Evolutionary conservation across 2,113 vertebrate species (phyloP).

Genomic region (Neoarius graeffei): DNA sequence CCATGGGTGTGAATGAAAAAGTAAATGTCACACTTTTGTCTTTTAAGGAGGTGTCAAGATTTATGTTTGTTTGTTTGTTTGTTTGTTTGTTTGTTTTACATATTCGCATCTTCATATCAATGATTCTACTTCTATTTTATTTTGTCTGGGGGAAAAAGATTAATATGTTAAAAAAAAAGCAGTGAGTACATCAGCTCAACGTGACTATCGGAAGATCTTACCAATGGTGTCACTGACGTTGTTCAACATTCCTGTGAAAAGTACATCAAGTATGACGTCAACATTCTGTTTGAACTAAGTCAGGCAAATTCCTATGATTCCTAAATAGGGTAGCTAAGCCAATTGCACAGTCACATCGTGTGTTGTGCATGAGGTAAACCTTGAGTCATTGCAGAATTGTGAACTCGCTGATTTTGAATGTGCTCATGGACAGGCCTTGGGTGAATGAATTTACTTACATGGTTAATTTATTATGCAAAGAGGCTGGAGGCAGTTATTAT

Average conservation of each 20-base stretch:
- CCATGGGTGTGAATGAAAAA: neutral
- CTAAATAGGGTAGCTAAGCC: neutral
- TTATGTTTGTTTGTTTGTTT: neutral
- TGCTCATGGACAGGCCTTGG: neutral
- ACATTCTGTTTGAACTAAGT: neutral
- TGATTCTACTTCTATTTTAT: neutral
- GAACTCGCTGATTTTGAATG: neutral
- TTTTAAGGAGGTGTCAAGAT: neutral
- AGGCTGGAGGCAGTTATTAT: neutral
- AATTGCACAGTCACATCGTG: neutral
- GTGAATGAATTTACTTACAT: neutral
- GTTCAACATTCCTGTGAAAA: neutral
- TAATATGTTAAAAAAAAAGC: neutral
- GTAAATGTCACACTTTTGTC: neutral
- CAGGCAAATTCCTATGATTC: conserved; percentile 7
- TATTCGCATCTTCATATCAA: neutral
- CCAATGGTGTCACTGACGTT: neutral
- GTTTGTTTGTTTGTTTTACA: neutral
- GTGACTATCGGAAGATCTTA: neutral
- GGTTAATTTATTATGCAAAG: neutral
- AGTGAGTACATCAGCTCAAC: neutral
- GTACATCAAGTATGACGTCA: conserved; percentile 1
- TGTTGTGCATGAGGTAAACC: neutral
- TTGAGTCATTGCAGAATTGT: neutral
- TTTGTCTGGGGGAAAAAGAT: neutral